Evolutionary conservation across 2,113 vertebrate species (phyloP).

Genomic region (Psittacula cyanocephala): DNA sequence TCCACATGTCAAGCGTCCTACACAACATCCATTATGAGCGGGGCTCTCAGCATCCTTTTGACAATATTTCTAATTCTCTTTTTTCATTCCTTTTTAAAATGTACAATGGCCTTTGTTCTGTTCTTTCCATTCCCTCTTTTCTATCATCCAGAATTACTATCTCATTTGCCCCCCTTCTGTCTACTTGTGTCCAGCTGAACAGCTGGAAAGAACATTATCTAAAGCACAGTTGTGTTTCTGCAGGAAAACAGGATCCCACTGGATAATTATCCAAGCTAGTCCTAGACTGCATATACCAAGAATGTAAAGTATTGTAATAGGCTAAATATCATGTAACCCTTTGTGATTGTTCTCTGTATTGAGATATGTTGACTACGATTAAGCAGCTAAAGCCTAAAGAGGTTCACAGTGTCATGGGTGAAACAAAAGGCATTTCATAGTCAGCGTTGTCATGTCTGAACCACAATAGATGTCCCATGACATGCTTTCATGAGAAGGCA

Average conservation of each 20-base stretch:
- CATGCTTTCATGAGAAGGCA: neutral
- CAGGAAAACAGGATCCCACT: conserved; percentile 34
- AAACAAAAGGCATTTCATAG: conserved; percentile 29
- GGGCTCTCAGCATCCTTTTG: neutral
- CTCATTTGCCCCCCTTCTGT: conserved; percentile 20
- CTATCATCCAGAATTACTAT: conserved; percentile 60
- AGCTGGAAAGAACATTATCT: conserved; percentile 66
- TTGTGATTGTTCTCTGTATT: conserved; percentile 7
- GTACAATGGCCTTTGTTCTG: conserved; percentile 30
- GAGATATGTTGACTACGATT: neutral
- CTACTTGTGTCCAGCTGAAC: conserved; percentile 46
- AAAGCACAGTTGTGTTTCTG: conserved; percentile 43
- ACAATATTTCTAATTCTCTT: conserved; percentile 1
- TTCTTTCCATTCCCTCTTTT: conserved; percentile 12
- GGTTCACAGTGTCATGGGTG: neutral
- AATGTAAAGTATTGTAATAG: conserved; percentile 9
- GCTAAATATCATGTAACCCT: conserved; percentile 31
- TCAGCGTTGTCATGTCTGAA: neutral
- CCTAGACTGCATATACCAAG: neutral
- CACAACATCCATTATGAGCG: neutral
- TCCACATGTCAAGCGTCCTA: neutral
- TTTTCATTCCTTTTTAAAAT: conserved; percentile 13
- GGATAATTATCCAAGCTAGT: conserved; percentile 26
- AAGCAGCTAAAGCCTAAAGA: neutral
- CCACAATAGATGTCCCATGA: neutral